Percentiles rank a stretch among this genome's conserved stretches.
Evolutionary conservation across 1,140 invertebrate species (phyloP).

Genomic region (Zaprionus africanus): DNA sequence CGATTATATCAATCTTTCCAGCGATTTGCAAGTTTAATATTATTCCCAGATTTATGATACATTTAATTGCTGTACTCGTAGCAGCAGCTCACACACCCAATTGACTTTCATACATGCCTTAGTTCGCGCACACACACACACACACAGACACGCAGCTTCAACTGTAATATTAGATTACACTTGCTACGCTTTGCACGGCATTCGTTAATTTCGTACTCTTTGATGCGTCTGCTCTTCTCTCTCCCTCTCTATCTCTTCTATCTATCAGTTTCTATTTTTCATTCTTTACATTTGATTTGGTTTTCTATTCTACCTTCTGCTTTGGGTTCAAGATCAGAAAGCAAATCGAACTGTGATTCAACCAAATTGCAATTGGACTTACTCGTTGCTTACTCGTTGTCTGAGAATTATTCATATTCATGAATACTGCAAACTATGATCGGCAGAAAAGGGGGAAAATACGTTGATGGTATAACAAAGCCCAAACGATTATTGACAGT

Average conservation of each 20-base stretch:
- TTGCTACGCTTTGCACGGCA: slow-evolving; percentile 45
- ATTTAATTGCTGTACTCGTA: slow-evolving; percentile 28
- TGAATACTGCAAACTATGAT: neutral
- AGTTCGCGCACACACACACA: slow-evolving; percentile 30
- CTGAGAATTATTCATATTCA: neutral
- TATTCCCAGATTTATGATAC: slow-evolving; percentile 1
- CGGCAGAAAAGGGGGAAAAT: neutral
- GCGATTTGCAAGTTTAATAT: no score
- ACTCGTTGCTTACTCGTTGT: neutral
- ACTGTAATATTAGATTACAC: slow-evolving; percentile 57
- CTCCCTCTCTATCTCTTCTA: neutral
- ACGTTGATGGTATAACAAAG: neutral
- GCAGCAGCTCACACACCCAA: slow-evolving; percentile 53
- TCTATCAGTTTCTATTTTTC: neutral
- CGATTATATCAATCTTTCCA: slow-evolving; percentile 43
- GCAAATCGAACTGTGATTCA: slow-evolving; percentile 15
- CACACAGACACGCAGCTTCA: slow-evolving; percentile 10
- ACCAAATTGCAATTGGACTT: slow-evolving; percentile 23
- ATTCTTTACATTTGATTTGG: slow-evolving; percentile 22
- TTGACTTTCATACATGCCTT: slow-evolving; percentile 58
- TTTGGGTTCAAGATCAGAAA: slow-evolving; percentile 62
- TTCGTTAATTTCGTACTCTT: slow-evolving; percentile 57
- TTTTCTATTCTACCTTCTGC: slow-evolving; percentile 1
- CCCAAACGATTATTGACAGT: neutral
- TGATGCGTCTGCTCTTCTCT: slow-evolving; percentile 22